Evolutionary conservation across 2,888 invertebrate genomes (phyloP).

Genomic region (Asteroscopus sphinx): DNA sequence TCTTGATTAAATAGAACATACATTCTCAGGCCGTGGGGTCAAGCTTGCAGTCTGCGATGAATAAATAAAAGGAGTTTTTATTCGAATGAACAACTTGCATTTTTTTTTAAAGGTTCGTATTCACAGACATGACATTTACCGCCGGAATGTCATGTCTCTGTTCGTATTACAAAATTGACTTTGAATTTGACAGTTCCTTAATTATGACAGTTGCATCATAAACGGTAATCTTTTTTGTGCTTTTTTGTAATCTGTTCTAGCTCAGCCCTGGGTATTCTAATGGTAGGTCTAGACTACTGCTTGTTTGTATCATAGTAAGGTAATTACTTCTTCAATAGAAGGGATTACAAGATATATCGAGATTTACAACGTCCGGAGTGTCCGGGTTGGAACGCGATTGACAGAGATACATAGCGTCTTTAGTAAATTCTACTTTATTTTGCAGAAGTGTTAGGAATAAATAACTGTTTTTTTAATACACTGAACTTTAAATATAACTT

Average conservation of each 20-base stretch:
- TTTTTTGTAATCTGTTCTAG: background rate
- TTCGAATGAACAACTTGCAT: slow-evolving; percentile 13
- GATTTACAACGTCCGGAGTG: slow-evolving; percentile 51
- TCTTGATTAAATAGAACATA: slow-evolving; percentile 55
- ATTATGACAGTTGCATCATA: slow-evolving; percentile 1
- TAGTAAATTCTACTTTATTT: slow-evolving; percentile 48
- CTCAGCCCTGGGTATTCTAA: slow-evolving; percentile 25
- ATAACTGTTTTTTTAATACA: background rate
- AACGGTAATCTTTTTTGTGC: too few relatives aligned
- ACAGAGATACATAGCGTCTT: slow-evolving; percentile 53
- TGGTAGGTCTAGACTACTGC: slow-evolving; percentile 21
- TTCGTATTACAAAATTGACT: background rate
- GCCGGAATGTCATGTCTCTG: too few relatives aligned
- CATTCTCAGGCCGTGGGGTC: slow-evolving; percentile 38
- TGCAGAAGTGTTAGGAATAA: slow-evolving; percentile 24
- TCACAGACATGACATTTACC: too few relatives aligned
- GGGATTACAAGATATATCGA: slow-evolving; percentile 50
- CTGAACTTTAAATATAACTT: too few relatives aligned
- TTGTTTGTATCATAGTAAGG: slow-evolving; percentile 56
- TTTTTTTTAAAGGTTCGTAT: slow-evolving; percentile 16
- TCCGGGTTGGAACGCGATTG: slow-evolving; percentile 48
- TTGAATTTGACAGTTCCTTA: background rate
- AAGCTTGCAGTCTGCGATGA: slow-evolving; percentile 16
- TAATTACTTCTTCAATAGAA: slow-evolving; percentile 53
- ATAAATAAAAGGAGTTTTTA: slow-evolving; percentile 16